A percentile compares a stretch with the other conserved stretches of the same genome.
Conservation (phyloP, 2,888 invertebrate genomes). For the Eledona agricola region DNA sequence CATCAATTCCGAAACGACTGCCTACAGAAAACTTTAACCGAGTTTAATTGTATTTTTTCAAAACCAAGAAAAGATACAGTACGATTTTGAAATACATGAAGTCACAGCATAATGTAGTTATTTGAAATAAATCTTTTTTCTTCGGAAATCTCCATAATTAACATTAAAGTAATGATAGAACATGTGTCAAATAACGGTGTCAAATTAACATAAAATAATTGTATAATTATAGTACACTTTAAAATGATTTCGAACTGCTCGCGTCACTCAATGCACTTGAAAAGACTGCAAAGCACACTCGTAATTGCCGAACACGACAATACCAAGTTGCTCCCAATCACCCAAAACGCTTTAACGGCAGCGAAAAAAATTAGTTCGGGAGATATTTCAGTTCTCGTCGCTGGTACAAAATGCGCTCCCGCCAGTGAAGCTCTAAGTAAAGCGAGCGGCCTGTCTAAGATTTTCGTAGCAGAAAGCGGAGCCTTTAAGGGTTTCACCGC, state of each 20-base stretch:
- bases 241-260: conserved; percentile 42
- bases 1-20: too few relatives aligned
- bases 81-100: too few relatives aligned
- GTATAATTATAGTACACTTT: too few relatives aligned
- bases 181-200: too few relatives aligned
- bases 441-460: conserved; percentile 84
- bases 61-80: too few relatives aligned
- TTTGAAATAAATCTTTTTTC: too few relatives aligned
- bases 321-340: conserved; percentile 82
- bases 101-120: too few relatives aligned
- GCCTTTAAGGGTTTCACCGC: conserved; percentile 91
- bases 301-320: conserved; percentile 97
- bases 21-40: too few relatives aligned
- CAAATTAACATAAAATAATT: too few relatives aligned
- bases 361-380: conserved; percentile 94
- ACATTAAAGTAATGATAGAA: too few relatives aligned
- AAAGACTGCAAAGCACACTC: conserved; percentile 86
- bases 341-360: conserved; percentile 91
- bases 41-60: too few relatives aligned
- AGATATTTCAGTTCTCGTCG: conserved; percentile 90
- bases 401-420: conserved; percentile 87
- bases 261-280: conserved; percentile 58
- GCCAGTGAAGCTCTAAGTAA: conserved; percentile 86
- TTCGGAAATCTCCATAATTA: too few relatives aligned
- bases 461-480: conserved; percentile 90